Conservation (phyloP, 2,113 vertebrate genomes). For the Urocitellus parryii region DNA sequence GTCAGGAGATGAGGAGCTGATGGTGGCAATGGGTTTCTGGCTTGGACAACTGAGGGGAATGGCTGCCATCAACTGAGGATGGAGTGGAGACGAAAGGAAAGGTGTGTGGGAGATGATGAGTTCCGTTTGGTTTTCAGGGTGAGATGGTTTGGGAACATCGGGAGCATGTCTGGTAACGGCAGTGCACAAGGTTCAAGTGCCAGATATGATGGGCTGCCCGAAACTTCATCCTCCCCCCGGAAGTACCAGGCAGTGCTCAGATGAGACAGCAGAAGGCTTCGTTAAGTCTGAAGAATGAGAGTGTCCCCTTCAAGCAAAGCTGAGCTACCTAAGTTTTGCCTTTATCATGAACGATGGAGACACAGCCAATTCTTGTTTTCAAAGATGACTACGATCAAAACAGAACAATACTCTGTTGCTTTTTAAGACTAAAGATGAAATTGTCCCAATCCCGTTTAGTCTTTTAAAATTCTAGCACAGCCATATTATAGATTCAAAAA, state of each 20-base stretch:
- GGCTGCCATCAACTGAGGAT: not conserved
- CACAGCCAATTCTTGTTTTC: not conserved
- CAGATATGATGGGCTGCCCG: not conserved
- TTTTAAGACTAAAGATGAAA: conserved; percentile 49
- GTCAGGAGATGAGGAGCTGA: not conserved
- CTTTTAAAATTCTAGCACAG: conserved; percentile 33
- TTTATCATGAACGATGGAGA: not conserved
- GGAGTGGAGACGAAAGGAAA: not conserved
- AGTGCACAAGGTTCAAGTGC: not conserved
- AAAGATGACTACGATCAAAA: not conserved
- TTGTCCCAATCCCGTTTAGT: not conserved
- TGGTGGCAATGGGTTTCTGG: not conserved
- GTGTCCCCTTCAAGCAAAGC: not conserved
- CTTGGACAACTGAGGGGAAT: not conserved
- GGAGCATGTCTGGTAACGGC: not conserved
- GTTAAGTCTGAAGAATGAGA: not conserved
- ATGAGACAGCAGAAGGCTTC: not conserved
- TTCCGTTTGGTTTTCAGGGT: not conserved
- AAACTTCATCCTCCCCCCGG: not conserved
- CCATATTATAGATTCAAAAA: conserved; percentile 1
- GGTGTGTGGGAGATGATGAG: not conserved
- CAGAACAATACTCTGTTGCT: not conserved
- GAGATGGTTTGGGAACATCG: not conserved
- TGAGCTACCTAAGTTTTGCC: not conserved
- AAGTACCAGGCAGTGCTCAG: not conserved